Base-by-base conservation (phyloP, 1,140 invertebrate species). In the Latrodectus geometricus region DNA sequence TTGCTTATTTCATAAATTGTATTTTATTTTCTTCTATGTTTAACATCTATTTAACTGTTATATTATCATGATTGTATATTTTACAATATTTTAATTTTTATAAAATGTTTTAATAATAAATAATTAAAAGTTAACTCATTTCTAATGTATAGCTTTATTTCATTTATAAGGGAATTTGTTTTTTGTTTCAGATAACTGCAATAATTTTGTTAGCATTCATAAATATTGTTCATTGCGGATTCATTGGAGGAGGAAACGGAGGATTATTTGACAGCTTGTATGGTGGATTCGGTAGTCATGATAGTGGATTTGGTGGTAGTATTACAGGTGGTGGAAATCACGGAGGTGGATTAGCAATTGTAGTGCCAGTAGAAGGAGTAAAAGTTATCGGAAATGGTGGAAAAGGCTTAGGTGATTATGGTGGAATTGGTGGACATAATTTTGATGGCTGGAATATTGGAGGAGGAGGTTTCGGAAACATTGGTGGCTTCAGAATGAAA, bases 321-420 rank as follows among this genome's bases (percentile, higher is more conserved):
- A 54, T 21, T n/a, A 0, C 9, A 14, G 80, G 80, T 12, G 80
- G 80, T 12, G 50, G 65, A 61, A 17, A 17, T 14, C 54, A 61
- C 21, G 61, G 65, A 69, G 78, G 65, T 8, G 80, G 80, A 56
- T 65, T 83, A 35, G 80, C 80, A 14, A 52, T 83, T 61, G 80
- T 83, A 17, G 80, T 83, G 35, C 80, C 80, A 48, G 80, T 82
- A 14, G 80, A 82, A 23, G 35, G 56, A 49, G 68, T 82, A 35
- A 82, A 82, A 74, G 49, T 83, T 17, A 12, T 69, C 9, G 66
- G 66, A 9, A n/a, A 74, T 20, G 80, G 69, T 49, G 80, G 80
- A 48, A 48, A 73, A 83, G 80, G 80, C 8, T 23, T 54, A n/a
- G 68, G 68, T 17, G 78, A 61, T 15, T 81, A 70, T 70, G 69